Evolutionary conservation across 2,888 invertebrate genomes (phyloP), one percentile per base, ranked within the genome.

Genomic region (Calliphora vomitoria): DNA sequence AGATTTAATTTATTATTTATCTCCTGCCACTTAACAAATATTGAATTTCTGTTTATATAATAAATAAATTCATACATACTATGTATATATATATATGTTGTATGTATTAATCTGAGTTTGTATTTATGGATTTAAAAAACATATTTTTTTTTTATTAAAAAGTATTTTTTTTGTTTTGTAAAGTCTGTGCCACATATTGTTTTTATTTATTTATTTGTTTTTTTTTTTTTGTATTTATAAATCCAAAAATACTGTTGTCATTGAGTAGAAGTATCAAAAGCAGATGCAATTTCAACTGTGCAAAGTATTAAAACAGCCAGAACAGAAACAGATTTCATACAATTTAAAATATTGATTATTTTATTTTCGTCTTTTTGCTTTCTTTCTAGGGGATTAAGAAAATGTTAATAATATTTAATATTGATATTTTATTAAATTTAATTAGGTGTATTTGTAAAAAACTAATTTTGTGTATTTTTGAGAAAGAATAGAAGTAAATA

Each of bases 1-100:
- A 62, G 50, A 71, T 62, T 80, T 53, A 80, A 71, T 80, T 71
- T 80, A 71, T 71, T 62, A 25, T 62, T 71, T 53, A 50, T 80
- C 47, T 62, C 35, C 50, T 62, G 60, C 50, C 50, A 80, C 80
- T 80, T 80, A 80, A 50, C 62, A 71, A 66, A 41, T 53, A 78
- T 66, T 78, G 4, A 41, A 66, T 66, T 78, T 78, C 35, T 55
- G 15, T 55, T 66, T 78, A 20, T 66, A 55, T 41, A 78, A 55
- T 53, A 66, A 6, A 64, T 44, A 41, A 15, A 18, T 20, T 6
- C 15, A 53, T 71, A 35, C 4, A 35, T 50, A 0, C 50, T 15
- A 68, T 44, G 3, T 41, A 41, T 8, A 3, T 8, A 41, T 41
- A 41, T 41, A n/a, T n/a, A n/a, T n/a, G n/a, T n/a, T n/a, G n/a